Percentiles rank a stretch among this genome's conserved stretches.
These are phyloP conservation scores for Cryptops parisi DNA, from an alignment of 2,888 invertebrate genomes.

Conservation along the genomic window DNA sequence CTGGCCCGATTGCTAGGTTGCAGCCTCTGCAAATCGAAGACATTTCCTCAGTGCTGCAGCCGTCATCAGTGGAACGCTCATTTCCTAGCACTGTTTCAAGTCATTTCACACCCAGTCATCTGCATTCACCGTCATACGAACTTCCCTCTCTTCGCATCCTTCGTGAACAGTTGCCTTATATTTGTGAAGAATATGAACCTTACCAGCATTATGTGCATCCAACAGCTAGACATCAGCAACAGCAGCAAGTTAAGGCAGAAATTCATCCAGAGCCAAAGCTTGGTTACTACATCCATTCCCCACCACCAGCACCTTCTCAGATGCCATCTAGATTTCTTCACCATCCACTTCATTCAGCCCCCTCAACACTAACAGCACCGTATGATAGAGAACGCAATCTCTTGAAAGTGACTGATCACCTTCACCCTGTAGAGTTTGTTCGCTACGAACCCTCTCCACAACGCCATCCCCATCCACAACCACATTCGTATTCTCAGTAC, in stretches of 20 bases:
- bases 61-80: constrained; percentile 59
- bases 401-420: too few relatives aligned
- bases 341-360: not conserved
- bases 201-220: not conserved
- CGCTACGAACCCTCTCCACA: not conserved
- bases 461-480: not conserved
- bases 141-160: constrained; percentile 54
- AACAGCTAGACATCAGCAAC: not conserved
- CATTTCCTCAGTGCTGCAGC: constrained; percentile 68
- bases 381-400: constrained; percentile 12
- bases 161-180: constrained; percentile 35
- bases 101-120: constrained; percentile 21
- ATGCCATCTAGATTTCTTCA: constrained; percentile 6
- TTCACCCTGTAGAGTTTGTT: too few relatives aligned
- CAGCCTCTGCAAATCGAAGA: constrained; percentile 35
- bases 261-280: constrained; percentile 11
- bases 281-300: constrained; percentile 16
- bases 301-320: constrained; percentile 14
- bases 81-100: constrained; percentile 44
- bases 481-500: not conserved
- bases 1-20: constrained; percentile 22
- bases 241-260: constrained; percentile 10
- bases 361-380: not conserved
- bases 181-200: constrained; percentile 15
- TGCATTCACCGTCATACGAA: constrained; percentile 36